A percentile compares a stretch with the other conserved stretches of the same genome.
Conservation (phyloP, 92 coral and sea anemone genomes). For the Pocillopora grandis region DNA sequence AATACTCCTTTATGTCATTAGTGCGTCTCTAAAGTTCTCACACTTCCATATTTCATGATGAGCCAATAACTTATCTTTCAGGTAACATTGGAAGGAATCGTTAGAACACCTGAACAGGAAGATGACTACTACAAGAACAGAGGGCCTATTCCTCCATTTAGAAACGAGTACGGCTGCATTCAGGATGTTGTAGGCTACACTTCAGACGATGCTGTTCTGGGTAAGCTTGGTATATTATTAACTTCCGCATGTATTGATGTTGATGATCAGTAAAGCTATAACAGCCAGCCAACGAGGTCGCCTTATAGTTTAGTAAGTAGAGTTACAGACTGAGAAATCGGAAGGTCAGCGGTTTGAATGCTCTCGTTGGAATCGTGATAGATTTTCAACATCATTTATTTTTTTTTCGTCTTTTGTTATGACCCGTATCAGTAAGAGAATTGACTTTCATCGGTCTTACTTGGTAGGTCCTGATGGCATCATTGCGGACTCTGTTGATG, state of each 20-base stretch:
- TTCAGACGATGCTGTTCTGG: constrained; percentile 60
- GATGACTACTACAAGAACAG: constrained; percentile 96
- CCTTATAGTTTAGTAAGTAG: too few relatives aligned
- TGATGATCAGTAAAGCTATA: too few relatives aligned
- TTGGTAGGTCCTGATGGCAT: constrained; percentile 59
- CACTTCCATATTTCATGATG: not conserved
- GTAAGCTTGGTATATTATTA: constrained; percentile 31
- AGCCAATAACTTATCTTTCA: constrained; percentile 6
- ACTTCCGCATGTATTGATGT: too few relatives aligned
- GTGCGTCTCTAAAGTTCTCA: not conserved
- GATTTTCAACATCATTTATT: too few relatives aligned
- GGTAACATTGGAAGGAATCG: constrained; percentile 96
- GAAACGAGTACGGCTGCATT: constrained; percentile 97
- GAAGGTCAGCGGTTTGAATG: too few relatives aligned
- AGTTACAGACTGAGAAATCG: too few relatives aligned
- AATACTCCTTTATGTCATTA: too few relatives aligned
- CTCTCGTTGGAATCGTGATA: too few relatives aligned
- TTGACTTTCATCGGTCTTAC: too few relatives aligned
- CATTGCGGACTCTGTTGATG: constrained; percentile 79
- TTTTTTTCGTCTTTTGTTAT: too few relatives aligned
- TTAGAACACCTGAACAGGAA: constrained; percentile 94
- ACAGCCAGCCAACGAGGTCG: too few relatives aligned
- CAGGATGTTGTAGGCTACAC: constrained; percentile 97
- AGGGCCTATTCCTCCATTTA: constrained; percentile 97
- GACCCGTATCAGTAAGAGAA: too few relatives aligned